Conservation (phyloP, 1,140 invertebrate species). For the Bombus soroeensis region DNA sequence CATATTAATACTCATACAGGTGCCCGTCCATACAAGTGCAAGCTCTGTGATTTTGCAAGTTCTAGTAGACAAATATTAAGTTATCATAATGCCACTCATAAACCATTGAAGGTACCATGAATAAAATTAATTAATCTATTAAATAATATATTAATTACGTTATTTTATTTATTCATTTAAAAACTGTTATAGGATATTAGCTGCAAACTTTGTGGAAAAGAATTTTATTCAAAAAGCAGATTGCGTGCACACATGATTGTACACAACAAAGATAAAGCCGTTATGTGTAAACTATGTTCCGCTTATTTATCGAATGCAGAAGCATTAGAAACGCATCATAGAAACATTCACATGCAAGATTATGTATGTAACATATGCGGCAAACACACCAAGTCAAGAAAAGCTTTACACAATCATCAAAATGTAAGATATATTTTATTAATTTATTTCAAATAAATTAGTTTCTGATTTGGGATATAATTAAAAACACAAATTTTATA, state of each 20-base stretch:
- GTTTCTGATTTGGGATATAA: neutral
- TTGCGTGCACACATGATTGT: conserved; percentile 69
- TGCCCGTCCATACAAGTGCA: conserved; percentile 68
- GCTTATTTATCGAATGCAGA: conserved; percentile 67
- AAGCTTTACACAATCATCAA: conserved; percentile 73
- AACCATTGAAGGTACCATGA: conserved; percentile 65
- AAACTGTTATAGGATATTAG: conserved; percentile 61
- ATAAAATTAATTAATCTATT: neutral
- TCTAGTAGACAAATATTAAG: conserved; percentile 69
- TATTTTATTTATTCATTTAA: conserved; percentile 30
- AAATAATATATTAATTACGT: neutral
- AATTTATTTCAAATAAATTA: neutral
- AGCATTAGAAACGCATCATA: conserved; percentile 64
- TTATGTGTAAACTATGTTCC: conserved; percentile 72
- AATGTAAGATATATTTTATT: conserved; percentile 62
- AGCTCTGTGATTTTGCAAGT: conserved; percentile 66
- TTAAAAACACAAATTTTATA: neutral
- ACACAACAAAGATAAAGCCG: conserved; percentile 69
- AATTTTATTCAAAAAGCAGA: conserved; percentile 70
- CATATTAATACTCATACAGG: conserved; percentile 74
- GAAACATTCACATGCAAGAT: conserved; percentile 67
- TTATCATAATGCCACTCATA: conserved; percentile 71
- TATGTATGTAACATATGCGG: conserved; percentile 71
- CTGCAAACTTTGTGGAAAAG: conserved; percentile 69
- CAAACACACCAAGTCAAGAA: conserved; percentile 67